Conservation (phyloP, 1,140 invertebrate genomes). For the Ladona fulva region DNA sequence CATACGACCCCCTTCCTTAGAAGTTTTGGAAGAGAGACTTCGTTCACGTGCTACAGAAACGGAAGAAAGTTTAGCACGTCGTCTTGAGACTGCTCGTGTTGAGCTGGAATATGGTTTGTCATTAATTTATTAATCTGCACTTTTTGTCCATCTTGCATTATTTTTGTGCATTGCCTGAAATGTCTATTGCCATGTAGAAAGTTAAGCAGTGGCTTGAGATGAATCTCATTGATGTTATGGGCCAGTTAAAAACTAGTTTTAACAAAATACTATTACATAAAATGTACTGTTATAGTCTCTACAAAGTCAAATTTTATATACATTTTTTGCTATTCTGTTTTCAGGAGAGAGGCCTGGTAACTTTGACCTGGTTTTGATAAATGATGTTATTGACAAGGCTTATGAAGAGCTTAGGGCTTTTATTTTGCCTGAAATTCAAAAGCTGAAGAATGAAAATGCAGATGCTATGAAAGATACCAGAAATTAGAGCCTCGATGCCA, state of each 20-base stretch:
- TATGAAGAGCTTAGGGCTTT: constrained; percentile 71
- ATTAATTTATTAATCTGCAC: neutral
- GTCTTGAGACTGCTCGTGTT: constrained; percentile 59
- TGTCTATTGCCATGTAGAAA: no score
- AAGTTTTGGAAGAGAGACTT: constrained; percentile 69
- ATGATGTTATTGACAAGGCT: constrained; percentile 82
- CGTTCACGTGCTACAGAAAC: constrained; percentile 76
- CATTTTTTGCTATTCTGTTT: no score
- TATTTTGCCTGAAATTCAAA: constrained; percentile 46
- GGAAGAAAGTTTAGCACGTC: constrained; percentile 67
- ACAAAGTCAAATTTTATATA: no score
- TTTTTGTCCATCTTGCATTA: no score
- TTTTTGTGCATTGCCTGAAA: no score
- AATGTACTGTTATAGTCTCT: no score
- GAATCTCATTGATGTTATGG: no score
- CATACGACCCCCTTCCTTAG: constrained; percentile 83
- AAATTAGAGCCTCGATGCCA: neutral
- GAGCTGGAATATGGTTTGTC: constrained; percentile 77
- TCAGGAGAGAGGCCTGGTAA: constrained; percentile 63
- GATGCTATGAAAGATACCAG: neutral
- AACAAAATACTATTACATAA: no score
- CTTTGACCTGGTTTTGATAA: constrained; percentile 86
- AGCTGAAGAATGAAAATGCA: constrained; percentile 22
- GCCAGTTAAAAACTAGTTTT: no score
- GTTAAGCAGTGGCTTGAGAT: no score